phyloP scores from a whole-genome alignment of 2,888 invertebrate genomes.

The Gasteruption jaculator region DNA sequence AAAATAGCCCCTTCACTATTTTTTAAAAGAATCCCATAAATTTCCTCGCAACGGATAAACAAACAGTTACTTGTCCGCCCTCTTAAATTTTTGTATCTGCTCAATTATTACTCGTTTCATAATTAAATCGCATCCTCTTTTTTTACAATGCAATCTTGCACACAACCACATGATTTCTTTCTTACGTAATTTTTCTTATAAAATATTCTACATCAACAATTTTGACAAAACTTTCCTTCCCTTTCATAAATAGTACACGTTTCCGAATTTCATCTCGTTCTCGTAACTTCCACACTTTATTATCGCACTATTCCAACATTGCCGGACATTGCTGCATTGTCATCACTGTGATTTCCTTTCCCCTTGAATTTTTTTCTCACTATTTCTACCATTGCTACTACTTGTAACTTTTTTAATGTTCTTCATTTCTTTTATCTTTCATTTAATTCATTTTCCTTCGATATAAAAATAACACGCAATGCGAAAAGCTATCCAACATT shows the following conservation, averaged over 20 bases:
- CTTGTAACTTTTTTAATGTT: too few species aligned
- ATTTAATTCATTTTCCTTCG: slow-evolving; percentile 29
- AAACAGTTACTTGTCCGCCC: too few species aligned
- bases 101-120: slow-evolving; percentile 15
- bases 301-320: too few species aligned
- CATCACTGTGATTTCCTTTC: too few species aligned
- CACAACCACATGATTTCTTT: slow-evolving; percentile 40
- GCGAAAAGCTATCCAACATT: slow-evolving; percentile 48
- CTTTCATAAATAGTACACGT: not conserved
- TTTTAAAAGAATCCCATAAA: too few species aligned
- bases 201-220: slow-evolving; percentile 28
- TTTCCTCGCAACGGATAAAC: too few species aligned
- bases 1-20: too few species aligned
- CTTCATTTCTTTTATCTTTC: too few species aligned
- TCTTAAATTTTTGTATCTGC: too few species aligned
- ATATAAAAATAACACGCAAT: slow-evolving; percentile 52
- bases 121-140: slow-evolving; percentile 21
- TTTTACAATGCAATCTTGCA: slow-evolving; percentile 34
- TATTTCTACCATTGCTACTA: too few species aligned
- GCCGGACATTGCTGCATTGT: too few species aligned
- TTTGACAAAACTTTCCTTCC: slow-evolving; percentile 23
- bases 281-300: not conserved
- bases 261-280: slow-evolving; percentile 6
- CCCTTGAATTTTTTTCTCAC: too few species aligned
- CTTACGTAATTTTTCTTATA: slow-evolving; percentile 36